phyloP scores from a whole-genome alignment of 2,113 vertebrate species.

The Ariopsis seemanni region DNA sequence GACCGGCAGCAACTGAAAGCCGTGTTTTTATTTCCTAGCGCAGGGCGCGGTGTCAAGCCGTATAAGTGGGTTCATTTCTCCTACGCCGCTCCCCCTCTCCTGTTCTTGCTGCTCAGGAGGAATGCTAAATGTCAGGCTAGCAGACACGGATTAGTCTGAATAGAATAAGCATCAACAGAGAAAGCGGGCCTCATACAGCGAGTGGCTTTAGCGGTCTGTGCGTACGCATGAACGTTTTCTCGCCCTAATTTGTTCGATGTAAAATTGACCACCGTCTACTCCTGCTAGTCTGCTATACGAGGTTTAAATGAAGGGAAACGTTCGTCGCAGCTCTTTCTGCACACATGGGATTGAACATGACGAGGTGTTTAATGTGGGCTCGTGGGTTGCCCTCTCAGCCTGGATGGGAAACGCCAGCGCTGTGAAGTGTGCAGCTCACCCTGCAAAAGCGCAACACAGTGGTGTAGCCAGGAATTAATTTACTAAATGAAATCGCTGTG shows the following conservation, averaged over 20 bases:
- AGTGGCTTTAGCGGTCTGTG: slow-evolving; percentile 3
- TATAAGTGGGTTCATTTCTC: slow-evolving; percentile 76
- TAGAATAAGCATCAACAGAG: slow-evolving; percentile 43
- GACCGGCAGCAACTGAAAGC: slow-evolving; percentile 74
- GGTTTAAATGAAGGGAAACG: slow-evolving; percentile 29
- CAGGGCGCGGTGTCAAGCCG: slow-evolving; percentile 71
- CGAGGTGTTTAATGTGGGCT: slow-evolving; percentile 24
- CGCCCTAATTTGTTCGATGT: slow-evolving; percentile 22
- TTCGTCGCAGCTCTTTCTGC: not conserved
- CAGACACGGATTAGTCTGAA: slow-evolving; percentile 41
- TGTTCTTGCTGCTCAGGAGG: slow-evolving; percentile 36
- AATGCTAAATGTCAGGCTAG: slow-evolving; percentile 56
- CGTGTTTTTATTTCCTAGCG: slow-evolving; percentile 78
- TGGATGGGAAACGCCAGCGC: slow-evolving; percentile 30
- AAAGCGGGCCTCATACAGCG: not conserved
- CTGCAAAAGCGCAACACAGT: not conserved
- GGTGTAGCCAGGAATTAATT: slow-evolving; percentile 13
- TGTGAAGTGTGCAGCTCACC: slow-evolving; percentile 7
- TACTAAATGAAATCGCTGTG: slow-evolving; percentile 4
- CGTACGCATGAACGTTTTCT: not conserved
- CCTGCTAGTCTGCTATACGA: not conserved
- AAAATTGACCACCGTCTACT: slow-evolving; percentile 39
- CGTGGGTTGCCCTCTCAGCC: slow-evolving; percentile 5
- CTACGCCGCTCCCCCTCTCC: slow-evolving; percentile 52
- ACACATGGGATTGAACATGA: slow-evolving; percentile 22